Conservation (phyloP, 2,797 vertebrate species). For the Liparis tanakae region DNA sequence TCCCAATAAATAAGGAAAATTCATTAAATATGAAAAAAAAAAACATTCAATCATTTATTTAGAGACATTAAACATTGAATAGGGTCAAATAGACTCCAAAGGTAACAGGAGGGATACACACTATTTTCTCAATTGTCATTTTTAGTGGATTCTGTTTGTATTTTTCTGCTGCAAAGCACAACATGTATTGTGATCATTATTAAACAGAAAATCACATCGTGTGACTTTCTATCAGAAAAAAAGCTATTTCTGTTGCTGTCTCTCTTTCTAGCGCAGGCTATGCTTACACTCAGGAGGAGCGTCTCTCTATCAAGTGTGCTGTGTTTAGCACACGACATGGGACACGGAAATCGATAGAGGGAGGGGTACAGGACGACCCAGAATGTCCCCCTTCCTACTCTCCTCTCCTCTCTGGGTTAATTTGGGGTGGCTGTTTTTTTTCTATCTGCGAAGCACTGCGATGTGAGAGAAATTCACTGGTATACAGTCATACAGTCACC, state of each 20-base stretch:
- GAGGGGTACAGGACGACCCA: slow-evolving; percentile 56
- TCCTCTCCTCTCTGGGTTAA: slow-evolving; percentile 29
- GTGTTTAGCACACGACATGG: slow-evolving; percentile 57
- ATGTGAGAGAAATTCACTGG: slow-evolving; percentile 45
- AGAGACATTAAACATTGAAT: too few species aligned
- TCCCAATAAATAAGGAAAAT: too few species aligned
- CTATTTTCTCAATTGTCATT: not conserved
- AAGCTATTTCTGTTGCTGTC: not conserved
- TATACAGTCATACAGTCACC: slow-evolving; percentile 27
- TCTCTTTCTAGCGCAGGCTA: slow-evolving; percentile 13
- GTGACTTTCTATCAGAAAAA: slow-evolving; percentile 17
- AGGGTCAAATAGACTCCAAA: too few species aligned
- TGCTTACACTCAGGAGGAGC: slow-evolving; percentile 20
- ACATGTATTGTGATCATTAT: not conserved
- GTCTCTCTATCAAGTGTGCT: slow-evolving; percentile 35
- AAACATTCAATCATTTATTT: too few species aligned
- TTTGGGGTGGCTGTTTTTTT: slow-evolving; percentile 46
- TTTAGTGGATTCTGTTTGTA: not conserved
- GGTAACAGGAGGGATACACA: too few species aligned
- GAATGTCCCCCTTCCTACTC: slow-evolving; percentile 31
- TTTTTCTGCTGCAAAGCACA: not conserved
- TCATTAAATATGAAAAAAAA: too few species aligned
- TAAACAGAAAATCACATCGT: slow-evolving; percentile 15
- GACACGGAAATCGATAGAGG: slow-evolving; percentile 61
- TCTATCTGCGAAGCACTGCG: slow-evolving; percentile 27